Conservation (phyloP, 2,113 vertebrate genomes). For the Heteronetta atricapilla region DNA sequence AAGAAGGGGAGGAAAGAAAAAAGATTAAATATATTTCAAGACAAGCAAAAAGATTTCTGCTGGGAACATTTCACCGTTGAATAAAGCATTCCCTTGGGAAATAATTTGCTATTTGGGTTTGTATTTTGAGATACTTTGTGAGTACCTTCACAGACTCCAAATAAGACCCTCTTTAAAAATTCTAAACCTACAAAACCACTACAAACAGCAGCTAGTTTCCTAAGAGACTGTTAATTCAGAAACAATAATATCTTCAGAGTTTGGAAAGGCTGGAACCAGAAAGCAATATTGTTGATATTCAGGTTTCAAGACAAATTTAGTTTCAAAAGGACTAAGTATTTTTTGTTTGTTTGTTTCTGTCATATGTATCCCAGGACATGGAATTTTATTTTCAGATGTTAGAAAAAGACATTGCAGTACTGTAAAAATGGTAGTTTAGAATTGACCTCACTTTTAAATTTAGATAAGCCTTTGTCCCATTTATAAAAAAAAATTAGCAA, state of each 20-base stretch:
- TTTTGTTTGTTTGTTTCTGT: not conserved
- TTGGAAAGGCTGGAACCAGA: not conserved
- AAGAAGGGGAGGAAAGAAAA: slow-evolving; percentile 30
- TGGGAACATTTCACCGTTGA: slow-evolving; percentile 73
- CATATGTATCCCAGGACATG: not conserved
- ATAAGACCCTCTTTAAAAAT: slow-evolving; percentile 30
- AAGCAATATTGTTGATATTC: not conserved
- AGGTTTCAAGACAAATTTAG: not conserved
- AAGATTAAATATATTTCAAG: slow-evolving; percentile 75
- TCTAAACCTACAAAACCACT: not conserved
- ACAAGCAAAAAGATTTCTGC: slow-evolving; percentile 68
- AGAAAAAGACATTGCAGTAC: not conserved
- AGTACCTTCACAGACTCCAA: slow-evolving; percentile 15
- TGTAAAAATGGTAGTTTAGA: not conserved
- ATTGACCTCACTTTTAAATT: not conserved
- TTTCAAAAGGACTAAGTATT: not conserved
- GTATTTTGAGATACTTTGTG: slow-evolving; percentile 50
- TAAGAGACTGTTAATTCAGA: not conserved
- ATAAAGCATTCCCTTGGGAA: slow-evolving; percentile 71
- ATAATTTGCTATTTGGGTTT: slow-evolving; percentile 46
- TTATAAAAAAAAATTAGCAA: not conserved
- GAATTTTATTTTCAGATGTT: not conserved
- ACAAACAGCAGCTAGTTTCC: not conserved
- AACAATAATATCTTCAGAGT: not conserved
- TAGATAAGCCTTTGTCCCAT: not conserved